Evolutionary conservation across 2,888 invertebrate species (phyloP), one percentile per base, ranked within the genome.

Genomic region (Drosophila recens): DNA sequence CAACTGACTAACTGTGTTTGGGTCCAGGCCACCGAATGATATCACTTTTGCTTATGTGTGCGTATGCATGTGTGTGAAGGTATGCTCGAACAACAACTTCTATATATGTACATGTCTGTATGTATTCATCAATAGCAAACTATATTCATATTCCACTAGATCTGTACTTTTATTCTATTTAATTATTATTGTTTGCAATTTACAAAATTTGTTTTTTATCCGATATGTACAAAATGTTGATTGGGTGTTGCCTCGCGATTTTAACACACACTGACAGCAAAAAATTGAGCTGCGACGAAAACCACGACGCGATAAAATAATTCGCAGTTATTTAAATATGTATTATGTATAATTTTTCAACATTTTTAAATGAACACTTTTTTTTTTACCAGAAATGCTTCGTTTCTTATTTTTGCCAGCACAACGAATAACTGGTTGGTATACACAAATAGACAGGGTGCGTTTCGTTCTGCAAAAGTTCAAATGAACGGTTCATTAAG

Each of bases 391-490:
- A 67, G 53, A 59, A 61, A 53, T 43, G 34, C 17, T 57, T 36
- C 15, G 52, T 59, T 57, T 57, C 52, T 75, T 59, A 45, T 53
- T 72, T 63, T 57, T 59, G 59, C 75, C 61, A 75, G 53, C 56
- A 67, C 73, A 61, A 64, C 36, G 52, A 33, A 46, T 42, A 72
- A 64, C 73, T 72, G 33, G 45, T 56, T 20, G 23, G 17, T 17
- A 17, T 17, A 17, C 17, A 17, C 17, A 17, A 17, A 17, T 17
- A 17, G 17, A 17, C 17, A 17, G 17, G 1, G 17, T 17, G 17
- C 23, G 23, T 23, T 23, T 23, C 0, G 23, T 23, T 23, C 23
- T 23, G 23, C 4, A 23, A 23, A 23, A 23, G 23, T 23, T 23
- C 23, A 23, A 23, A 4, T 23, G 23, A 23, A 23, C 23, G 23